Base-by-base conservation (phyloP, 2,888 invertebrate genomes). In the Allygus modestus region DNA sequence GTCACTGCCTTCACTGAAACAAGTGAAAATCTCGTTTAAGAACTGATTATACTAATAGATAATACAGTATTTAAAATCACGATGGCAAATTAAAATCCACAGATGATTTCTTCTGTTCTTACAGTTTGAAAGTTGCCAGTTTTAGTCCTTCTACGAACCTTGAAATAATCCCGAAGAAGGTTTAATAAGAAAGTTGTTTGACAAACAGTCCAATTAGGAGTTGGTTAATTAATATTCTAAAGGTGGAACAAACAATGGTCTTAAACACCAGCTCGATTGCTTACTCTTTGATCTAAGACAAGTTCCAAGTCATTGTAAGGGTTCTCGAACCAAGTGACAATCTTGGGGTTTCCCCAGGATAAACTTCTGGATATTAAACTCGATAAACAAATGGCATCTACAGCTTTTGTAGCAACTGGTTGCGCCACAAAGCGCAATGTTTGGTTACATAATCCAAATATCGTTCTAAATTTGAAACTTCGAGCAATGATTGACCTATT, bases 1-100 rank as follows among this genome's bases (percentile, higher is more conserved):
- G 81, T 93, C 91, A 88, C 92, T 94, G 83, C 90, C 90, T 58
- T 93, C 92, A 82, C 93, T 93, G 89, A 89, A 92, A 90, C 85
- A 86, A 85, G 17, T 41, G 4, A 41, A 75, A 15, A 71, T 71
- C n/a, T 37, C 46, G 17, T 20, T 61, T 11, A 23, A 11, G 26
- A 15, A 11, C 20, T 61, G 7, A 61, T 61, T 61, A 11, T 20
- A n/a, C n/a, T n/a, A n/a, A n/a, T n/a, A n/a, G n/a, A n/a, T n/a
- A n/a, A n/a, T n/a, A n/a, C n/a, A n/a, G n/a, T n/a, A n/a, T n/a
- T n/a, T n/a, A n/a, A n/a, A 12, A 69, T 69, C n/a, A 7, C 37
- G 11, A 37, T 37, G 37, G 37, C 37, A 7, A 46, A 46, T 46
- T 46, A 46, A 46, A 17, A 46, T 15, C 12, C 12, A 46, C 4